Evolutionary conservation across 1,140 invertebrate genomes (phyloP).

Genomic region (Meloidogyne chitwoodi): DNA sequence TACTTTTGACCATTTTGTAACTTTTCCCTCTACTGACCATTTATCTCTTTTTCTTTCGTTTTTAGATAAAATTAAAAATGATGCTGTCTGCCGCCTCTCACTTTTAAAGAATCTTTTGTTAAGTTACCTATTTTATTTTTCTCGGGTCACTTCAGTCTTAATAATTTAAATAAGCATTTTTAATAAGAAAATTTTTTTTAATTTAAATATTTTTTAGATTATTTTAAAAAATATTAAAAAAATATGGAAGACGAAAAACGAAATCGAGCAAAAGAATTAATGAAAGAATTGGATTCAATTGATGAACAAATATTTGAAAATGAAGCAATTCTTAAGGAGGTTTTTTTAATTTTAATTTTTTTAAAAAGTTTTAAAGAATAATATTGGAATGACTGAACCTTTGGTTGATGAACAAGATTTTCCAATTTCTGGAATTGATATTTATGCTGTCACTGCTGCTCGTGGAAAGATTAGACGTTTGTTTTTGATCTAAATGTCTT

Average conservation of each 20-base stretch:
- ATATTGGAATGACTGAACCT: slow-evolving; percentile 53
- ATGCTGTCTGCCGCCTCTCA: no score
- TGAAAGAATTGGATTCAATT: slow-evolving; percentile 10
- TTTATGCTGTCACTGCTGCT: background rate
- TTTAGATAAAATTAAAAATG: no score
- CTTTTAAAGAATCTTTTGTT: no score
- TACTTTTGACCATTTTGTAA: no score
- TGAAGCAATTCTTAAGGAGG: background rate
- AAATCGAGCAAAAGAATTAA: background rate
- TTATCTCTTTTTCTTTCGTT: no score
- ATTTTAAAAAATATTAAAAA: background rate
- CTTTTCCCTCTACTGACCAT: no score
- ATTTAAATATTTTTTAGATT: background rate
- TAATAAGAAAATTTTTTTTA: no score
- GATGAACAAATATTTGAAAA: slow-evolving; percentile 5
- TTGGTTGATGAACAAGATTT: slow-evolving; percentile 79
- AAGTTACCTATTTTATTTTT: no score
- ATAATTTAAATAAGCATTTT: no score
- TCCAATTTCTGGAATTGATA: slow-evolving; percentile 80
- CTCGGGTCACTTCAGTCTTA: no score
- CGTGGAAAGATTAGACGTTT: slow-evolving; percentile 7
- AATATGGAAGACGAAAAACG: background rate
- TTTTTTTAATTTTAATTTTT: background rate
- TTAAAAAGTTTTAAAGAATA: slow-evolving; percentile 7
- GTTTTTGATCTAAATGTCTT: background rate